phyloP scores from a whole-genome alignment of 2,888 invertebrate species.

The Agrilus cyanescens region DNA sequence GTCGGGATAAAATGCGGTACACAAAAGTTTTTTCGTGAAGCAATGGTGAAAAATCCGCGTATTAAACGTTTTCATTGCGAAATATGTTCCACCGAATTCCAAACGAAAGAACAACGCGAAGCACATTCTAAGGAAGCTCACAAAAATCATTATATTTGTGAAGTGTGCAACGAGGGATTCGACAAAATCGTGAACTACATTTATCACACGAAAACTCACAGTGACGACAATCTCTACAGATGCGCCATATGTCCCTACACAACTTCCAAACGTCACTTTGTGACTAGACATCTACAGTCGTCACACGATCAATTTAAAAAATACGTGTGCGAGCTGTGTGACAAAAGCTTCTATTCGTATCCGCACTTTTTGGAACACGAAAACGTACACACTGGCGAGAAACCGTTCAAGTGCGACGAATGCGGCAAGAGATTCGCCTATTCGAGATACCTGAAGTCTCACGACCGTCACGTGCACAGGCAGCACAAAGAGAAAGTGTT shows the following conservation, averaged over 20 bases:
- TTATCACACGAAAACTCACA: slow-evolving; percentile 3
- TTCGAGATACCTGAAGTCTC: slow-evolving; percentile 41
- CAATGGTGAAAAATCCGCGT: too few species aligned
- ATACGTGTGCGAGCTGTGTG: slow-evolving; percentile 8
- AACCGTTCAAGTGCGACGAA: slow-evolving; percentile 37
- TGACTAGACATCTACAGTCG: slow-evolving; percentile 2
- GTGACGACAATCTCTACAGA: slow-evolving; percentile 13
- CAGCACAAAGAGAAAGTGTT: too few species aligned
- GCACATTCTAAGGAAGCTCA: slow-evolving; percentile 12
- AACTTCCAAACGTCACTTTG: slow-evolving; percentile 2
- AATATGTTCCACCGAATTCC: slow-evolving; percentile 25
- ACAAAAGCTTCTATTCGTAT: slow-evolving; percentile 25
- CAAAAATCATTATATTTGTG: slow-evolving; percentile 33
- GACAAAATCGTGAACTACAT: slow-evolving; percentile 26
- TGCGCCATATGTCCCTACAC: slow-evolving; percentile 4
- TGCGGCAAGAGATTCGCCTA: slow-evolving; percentile 44
- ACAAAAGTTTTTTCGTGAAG: too few species aligned
- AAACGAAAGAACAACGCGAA: slow-evolving; percentile 22
- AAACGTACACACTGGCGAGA: slow-evolving; percentile 42
- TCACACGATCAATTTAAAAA: slow-evolving; percentile 3
- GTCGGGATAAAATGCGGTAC: too few species aligned
- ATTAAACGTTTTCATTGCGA: slow-evolving; percentile 19
- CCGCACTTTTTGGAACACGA: slow-evolving; percentile 37
- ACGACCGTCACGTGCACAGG: slow-evolving; percentile 26
- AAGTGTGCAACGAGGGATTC: slow-evolving; percentile 41